A percentile compares a stretch with the other conserved stretches of the same genome.
phyloP scores from a whole-genome alignment of 2,888 invertebrate genomes.

The Frankliniella intonsa region DNA sequence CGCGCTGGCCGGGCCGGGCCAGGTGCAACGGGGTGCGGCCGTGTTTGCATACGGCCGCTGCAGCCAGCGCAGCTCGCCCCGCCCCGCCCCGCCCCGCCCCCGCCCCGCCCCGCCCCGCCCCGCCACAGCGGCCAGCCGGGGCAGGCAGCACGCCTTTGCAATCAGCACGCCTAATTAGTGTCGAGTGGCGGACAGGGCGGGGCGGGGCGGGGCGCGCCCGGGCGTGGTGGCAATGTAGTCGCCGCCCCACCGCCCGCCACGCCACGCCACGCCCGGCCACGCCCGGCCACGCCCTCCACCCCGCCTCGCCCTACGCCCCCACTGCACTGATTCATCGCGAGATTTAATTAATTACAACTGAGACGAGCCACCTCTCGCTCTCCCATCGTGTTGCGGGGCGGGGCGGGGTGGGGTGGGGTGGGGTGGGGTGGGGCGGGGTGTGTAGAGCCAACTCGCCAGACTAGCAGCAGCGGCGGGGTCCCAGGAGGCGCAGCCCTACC shows the following conservation, averaged over 20 bases:
- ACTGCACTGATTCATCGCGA: slow-evolving; percentile 20
- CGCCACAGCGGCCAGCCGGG: background rate
- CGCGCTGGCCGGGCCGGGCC: background rate
- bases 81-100: background rate
- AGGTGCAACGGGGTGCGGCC: background rate
- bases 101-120: background rate
- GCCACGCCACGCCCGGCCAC: no score
- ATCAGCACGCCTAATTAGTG: slow-evolving; percentile 26
- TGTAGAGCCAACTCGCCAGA: background rate
- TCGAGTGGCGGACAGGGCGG: background rate
- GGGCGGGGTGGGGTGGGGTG: background rate
- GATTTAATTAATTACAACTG: slow-evolving; percentile 26
- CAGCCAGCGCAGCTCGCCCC: no score
- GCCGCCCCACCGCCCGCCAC: no score
- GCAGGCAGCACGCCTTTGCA: slow-evolving; percentile 2
- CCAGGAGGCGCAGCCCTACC: background rate
- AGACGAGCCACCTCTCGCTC: background rate
- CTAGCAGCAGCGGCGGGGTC: background rate
- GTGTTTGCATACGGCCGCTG: no score
- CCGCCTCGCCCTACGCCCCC: background rate
- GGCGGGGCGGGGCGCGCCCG: background rate
- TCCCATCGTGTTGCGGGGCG: background rate
- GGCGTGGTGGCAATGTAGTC: background rate
- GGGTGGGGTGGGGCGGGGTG: background rate
- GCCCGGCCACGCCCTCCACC: no score